Base-by-base conservation (phyloP, 2,888 invertebrate species). In the Bombyx huttoni region DNA sequence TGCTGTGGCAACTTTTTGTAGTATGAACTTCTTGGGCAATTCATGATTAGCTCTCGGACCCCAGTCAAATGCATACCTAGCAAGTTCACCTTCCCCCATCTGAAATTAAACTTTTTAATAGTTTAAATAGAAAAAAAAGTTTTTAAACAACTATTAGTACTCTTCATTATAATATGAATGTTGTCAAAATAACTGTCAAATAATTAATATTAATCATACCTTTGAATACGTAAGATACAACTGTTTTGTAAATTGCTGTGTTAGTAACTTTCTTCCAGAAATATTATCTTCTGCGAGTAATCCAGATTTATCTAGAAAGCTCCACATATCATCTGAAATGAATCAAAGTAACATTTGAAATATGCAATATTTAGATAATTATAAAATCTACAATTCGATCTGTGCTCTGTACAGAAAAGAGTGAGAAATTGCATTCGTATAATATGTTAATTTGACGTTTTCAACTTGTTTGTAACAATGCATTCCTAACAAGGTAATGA, bases 1-100 rank as follows among this genome's bases (percentile, higher is more conserved):
- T 76, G 72, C n/a, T n/a, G 76, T 0, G 77, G 89, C 88, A 62
- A 90, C 77, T 68, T 90, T 91, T 33, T 89, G 75, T 10, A 91
- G 68, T 2, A 90, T 60, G 14, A 77, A 72, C 46, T 81, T 68
- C 58, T 85, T 86, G 0, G 89, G 78, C 10, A 90, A 60, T 59
- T 91, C 91, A 47, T 83, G 70, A 0, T 67, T 62, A 0, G 91
- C 89, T 47, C 91, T 69, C 45, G 76, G 72, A 12, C 91, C 91
- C 91, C 91, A 91, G 51, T 75, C 73, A 56, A 87, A 90, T 0
- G 86, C 76, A 47, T 70, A 58, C 53, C 73, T 74, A 0, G 78
- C 69, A 10, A 79, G 62, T 10, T 89, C 87, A 13, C 76, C 75
- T 46, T 83, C 80, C 0, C 83, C 79, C n/a, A 75, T 77, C 90